Percentiles rank a stretch among this genome's conserved stretches.
These are phyloP conservation scores for Epizoanthus scotinus DNA, from an alignment of 92 coral and sea anemone species.

Conservation along the genomic window DNA sequence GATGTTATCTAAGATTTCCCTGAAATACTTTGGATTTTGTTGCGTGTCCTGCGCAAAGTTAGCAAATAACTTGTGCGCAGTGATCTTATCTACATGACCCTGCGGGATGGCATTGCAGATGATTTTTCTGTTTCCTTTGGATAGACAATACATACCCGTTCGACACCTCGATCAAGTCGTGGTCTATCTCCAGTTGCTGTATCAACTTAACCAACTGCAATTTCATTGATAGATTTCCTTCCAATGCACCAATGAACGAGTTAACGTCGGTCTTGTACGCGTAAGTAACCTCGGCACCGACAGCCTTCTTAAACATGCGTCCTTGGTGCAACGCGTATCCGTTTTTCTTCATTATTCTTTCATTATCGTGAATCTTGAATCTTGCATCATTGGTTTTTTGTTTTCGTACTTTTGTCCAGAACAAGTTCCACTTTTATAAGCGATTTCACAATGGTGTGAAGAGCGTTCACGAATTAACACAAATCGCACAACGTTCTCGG, in stretches of 20 bases:
- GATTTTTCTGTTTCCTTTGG: not conserved
- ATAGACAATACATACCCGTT: slow-evolving; percentile 39
- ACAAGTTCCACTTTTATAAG: no score
- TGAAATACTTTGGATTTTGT: slow-evolving; percentile 20
- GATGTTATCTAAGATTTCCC: slow-evolving; percentile 25
- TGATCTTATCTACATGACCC: slow-evolving; percentile 6
- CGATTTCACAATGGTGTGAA: no score
- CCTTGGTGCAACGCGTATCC: slow-evolving; percentile 39
- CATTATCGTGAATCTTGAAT: slow-evolving; percentile 25
- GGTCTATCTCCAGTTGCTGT: not conserved
- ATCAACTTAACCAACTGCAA: slow-evolving; percentile 13
- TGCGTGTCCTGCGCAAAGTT: slow-evolving; percentile 1
- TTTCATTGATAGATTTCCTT: slow-evolving; percentile 31
- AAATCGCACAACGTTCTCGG: no score
- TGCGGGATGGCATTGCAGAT: not conserved
- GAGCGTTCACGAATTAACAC: no score
- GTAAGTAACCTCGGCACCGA: slow-evolving; percentile 11
- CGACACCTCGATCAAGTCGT: slow-evolving; percentile 16
- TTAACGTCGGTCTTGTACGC: slow-evolving; percentile 32
- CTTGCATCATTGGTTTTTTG: not conserved
- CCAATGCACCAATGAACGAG: slow-evolving; percentile 32
- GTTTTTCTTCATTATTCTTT: slow-evolving; percentile 12
- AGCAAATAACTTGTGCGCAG: slow-evolving; percentile 6
- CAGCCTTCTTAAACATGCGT: not conserved
- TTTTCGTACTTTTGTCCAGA: no score